Conservation (phyloP, 2,888 invertebrate species). For the Corythucha ciliata region DNA sequence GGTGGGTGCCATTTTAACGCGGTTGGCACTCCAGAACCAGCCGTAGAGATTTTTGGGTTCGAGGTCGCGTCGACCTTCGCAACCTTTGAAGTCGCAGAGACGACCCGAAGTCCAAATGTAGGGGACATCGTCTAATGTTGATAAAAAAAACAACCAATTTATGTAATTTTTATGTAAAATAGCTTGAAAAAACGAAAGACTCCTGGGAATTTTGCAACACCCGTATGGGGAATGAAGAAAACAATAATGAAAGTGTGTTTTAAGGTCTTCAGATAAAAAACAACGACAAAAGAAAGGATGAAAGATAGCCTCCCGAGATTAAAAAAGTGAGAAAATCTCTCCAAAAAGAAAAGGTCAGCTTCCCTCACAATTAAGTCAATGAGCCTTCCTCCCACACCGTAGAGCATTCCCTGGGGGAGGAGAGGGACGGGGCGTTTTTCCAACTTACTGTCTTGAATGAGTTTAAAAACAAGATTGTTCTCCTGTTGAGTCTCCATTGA, state of each 20-base stretch:
- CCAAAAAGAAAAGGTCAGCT: too few species aligned
- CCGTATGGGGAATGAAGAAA: too few species aligned
- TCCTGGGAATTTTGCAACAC: too few species aligned
- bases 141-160: not conserved
- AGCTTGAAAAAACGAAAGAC: not conserved
- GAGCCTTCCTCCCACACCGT: too few species aligned
- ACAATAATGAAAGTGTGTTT: too few species aligned
- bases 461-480: conserved; percentile 78
- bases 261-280: too few species aligned
- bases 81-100: conserved; percentile 87
- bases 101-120: conserved; percentile 92
- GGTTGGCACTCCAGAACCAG: conserved; percentile 89
- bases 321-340: too few species aligned
- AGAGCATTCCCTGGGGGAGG: too few species aligned
- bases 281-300: not conserved
- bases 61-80: conserved; percentile 73
- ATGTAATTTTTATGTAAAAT: not conserved
- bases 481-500: conserved; percentile 83
- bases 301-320: not conserved
- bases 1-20: conserved; percentile 76
- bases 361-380: too few species aligned
- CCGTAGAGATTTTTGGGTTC: conserved; percentile 78
- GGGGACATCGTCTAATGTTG: conserved; percentile 63
- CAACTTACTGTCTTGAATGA: conserved; percentile 70
- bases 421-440: not conserved